Evolutionary conservation across 2,888 invertebrate genomes (phyloP), one percentile per base, ranked within the genome.

Genomic region (Danaus chrysippus): DNA sequence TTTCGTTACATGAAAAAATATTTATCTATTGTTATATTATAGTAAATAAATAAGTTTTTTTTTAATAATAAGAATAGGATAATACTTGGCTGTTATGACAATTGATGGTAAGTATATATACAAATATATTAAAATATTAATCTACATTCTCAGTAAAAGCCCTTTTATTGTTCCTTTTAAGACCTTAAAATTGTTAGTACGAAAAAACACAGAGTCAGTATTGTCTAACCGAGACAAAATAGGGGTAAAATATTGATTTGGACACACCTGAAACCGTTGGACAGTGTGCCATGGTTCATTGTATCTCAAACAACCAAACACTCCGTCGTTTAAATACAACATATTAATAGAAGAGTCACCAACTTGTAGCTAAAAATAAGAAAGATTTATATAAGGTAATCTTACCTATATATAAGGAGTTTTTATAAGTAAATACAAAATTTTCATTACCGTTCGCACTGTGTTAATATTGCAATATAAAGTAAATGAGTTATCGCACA

Each of bases 321-420:
- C 56, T 19, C 79, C 76, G 46, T 77, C 76, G 56, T 76, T 75
- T 13, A 82, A 56, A 63, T 81, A 79, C 59, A 81, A 60, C 78
- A 79, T 76, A 60, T 74, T 76, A 5, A 77, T 68, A 53, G 63
- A 66, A 62, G 74, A 74, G 41, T 71, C 71, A 56, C 70, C 66
- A 49, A 73, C 77, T 58, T 65, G 71, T 23, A 76, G 69, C 79
- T 81, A 62, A 66, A 73, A 66, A 55, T 41, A 56, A 10, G 6
- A 56, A 5, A 56, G 13, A 3, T 42, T 52, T 1, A 52, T 52
- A 55, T 34, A 34, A 19, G 17, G 5, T 44, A 44, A 10, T 3
- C 11, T 44, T 9, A 10, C 9, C 10, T 44, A 44, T 5, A 44
- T 44, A 10, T 11, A n/a, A 44, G 1, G n/a, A n/a, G n/a, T 44